Percentiles rank a stretch among this genome's conserved stretches.
Conservation (phyloP, 2,888 invertebrate genomes). For the Empis livida region DNA sequence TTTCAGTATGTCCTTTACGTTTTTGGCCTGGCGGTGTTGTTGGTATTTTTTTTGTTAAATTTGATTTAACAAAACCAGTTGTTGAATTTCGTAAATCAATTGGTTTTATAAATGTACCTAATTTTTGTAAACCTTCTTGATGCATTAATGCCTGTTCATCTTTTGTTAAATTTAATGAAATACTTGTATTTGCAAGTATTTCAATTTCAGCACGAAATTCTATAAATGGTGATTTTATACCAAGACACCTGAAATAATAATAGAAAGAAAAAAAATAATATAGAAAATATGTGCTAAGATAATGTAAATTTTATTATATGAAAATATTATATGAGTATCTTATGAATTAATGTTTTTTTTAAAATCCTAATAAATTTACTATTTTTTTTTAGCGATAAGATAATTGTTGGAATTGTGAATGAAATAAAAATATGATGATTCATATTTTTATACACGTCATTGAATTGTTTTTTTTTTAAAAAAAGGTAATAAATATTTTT, state of each 20-base stretch:
- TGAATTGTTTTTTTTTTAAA: too few relatives aligned
- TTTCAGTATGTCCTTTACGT: conserved; percentile 15
- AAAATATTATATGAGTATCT: too few relatives aligned
- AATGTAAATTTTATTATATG: too few relatives aligned
- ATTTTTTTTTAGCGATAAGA: too few relatives aligned
- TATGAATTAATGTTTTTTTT: too few relatives aligned
- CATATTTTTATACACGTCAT: too few relatives aligned
- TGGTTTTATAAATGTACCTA: conserved; percentile 34
- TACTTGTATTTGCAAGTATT: conserved; percentile 31
- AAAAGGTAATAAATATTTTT: too few relatives aligned
- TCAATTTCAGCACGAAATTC: conserved; percentile 31
- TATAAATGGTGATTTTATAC: conserved; percentile 34
- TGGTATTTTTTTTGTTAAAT: conserved; percentile 28
- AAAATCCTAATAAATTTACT: too few relatives aligned
- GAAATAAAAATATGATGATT: too few relatives aligned
- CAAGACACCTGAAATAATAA: conserved; percentile 26
- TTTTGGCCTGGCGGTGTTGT: conserved; percentile 15
- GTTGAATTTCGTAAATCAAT: conserved; percentile 31
- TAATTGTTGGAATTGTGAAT: too few relatives aligned
- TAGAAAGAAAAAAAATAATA: neutral
- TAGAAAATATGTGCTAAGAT: too few relatives aligned
- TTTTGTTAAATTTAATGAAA: conserved; percentile 33
- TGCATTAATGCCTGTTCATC: conserved; percentile 34
- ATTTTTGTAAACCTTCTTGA: conserved; percentile 30
- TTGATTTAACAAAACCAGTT: conserved; percentile 31